Evolutionary conservation across 2,113 vertebrate species (phyloP), one percentile per base, ranked within the genome.

Genomic region (Apistogramma diplotaenia): DNA sequence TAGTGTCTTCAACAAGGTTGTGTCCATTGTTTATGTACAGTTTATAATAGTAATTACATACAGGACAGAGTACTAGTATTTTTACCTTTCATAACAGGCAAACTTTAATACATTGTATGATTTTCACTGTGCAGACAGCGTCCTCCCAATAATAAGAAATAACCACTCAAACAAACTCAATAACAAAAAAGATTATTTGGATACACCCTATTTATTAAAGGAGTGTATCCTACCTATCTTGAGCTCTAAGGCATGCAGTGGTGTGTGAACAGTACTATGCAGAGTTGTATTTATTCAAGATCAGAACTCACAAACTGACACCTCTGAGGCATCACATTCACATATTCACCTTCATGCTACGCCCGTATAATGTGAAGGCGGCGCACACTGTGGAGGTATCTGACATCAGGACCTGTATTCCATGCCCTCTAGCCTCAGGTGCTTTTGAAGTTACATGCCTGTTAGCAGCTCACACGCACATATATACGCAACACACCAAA

Each of bases 381-480:
- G 74, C 65, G 58, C 56, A 75, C 8, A 40, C 54, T 25, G 61
- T 21, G n/a, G 49, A 67, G 60, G 76, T 43, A 84, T 89, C 83
- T 80, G 75, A 91, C 83, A 81, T 83, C 53, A 84, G 82, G 87
- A 81, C 77, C 73, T 5, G 9, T 46, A 84, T 85, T 80, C 61
- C 49, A 55, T 71, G 78, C 82, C 74, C 87, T 81, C n/a, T 74
- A 27, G 85, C 90, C 89, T 67, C n/a, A 3, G 70, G 85, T 10
- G 85, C 81, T 67, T 92, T 89, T 91, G 88, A 93, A 92, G 88
- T 31, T 46, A 65, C 87, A 78, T 55, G 87, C 78, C 82, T 84
- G 79, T 91, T 88, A 88, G 88, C 82, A 58, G 84, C 87, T 60
- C 82, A 77, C 87, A 74, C n/a, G n/a, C 84, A 76, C 81, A 27